Evolutionary conservation across 1,140 invertebrate genomes (phyloP), one percentile per base, ranked within the genome.

Genomic region (Hylaeus volcanicus): DNA sequence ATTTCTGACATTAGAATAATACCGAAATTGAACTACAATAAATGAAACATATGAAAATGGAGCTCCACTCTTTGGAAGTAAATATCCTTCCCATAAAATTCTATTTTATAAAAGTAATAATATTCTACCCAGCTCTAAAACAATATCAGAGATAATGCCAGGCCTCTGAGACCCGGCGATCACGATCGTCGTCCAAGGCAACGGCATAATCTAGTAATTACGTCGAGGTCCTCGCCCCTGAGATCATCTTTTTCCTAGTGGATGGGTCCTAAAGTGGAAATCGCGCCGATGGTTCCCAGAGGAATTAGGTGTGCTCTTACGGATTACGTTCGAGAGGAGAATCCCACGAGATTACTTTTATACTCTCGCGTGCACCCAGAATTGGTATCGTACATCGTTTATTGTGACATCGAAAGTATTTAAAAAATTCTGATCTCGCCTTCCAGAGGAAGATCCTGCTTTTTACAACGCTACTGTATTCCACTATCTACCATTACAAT

Each of bases 151-250:
- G 64, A 66, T 66, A 26, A 26, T 53, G 26, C 48, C 68, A 41
- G 68, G 68, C 56, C 15, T 26, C 61, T 14, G 26, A 48, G 11
- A 9, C 8, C 26, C 5, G 65, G 5, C 12, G 39, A 65, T 45
- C 39, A 45, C 9, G 45, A 48, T 26, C 43, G 45, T 37, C 5
- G 65, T 48, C 12, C 5, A 51, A 68, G 48, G 65, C 11, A 66
- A 51, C 66, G 66, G 66, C 53, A 70, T 70, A 70, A 70, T 70
- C 68, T 55, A 39, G 37, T 41, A 55, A 70, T 70, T 70, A 70
- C 26, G 68, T 5, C 68, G 2, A 39, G 48, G 5, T 15, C 68
- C 15, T 43, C 41, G 15, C 64, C 64, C 64, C 43, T n/a, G 43
- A 55, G 68, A 53, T 70, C 45, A 55, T 12, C 53, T 70, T 70